Evolutionary conservation across 2,888 invertebrate genomes (phyloP).

Genomic region (Calameuta pallipes): DNA sequence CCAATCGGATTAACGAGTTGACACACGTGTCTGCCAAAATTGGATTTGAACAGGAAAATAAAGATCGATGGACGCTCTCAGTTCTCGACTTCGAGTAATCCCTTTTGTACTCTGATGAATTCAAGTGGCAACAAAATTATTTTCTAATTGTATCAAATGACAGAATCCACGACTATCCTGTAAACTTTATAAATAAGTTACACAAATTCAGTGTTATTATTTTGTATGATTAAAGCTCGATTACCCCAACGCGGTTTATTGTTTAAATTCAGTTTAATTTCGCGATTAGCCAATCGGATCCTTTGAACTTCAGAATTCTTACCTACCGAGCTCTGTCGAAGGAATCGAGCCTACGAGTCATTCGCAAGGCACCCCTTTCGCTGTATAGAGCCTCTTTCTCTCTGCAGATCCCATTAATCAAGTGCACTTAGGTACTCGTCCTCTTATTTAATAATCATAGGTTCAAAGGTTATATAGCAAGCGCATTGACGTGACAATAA

Average conservation of each 20-base stretch:
- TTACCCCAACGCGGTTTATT: not conserved
- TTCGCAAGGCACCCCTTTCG: not conserved
- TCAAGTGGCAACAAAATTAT: not conserved
- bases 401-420: not conserved
- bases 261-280: not conserved
- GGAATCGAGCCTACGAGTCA: not conserved
- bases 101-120: not conserved
- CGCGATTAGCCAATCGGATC: no score
- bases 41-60: not conserved
- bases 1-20: no score
- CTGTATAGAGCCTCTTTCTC: not conserved
- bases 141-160: not conserved
- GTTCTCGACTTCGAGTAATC: not conserved
- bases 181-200: no score
- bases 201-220: no score
- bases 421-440: not conserved
- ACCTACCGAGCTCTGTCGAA: not conserved
- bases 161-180: not conserved
- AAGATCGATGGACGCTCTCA: not conserved
- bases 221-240: no score
- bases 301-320: not conserved
- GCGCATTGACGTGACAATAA: not conserved
- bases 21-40: not conserved
- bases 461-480: not conserved
- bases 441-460: not conserved